Evolutionary conservation across 2,888 invertebrate genomes (phyloP).

Genomic region (Drosophila pseudotakahashii): DNA sequence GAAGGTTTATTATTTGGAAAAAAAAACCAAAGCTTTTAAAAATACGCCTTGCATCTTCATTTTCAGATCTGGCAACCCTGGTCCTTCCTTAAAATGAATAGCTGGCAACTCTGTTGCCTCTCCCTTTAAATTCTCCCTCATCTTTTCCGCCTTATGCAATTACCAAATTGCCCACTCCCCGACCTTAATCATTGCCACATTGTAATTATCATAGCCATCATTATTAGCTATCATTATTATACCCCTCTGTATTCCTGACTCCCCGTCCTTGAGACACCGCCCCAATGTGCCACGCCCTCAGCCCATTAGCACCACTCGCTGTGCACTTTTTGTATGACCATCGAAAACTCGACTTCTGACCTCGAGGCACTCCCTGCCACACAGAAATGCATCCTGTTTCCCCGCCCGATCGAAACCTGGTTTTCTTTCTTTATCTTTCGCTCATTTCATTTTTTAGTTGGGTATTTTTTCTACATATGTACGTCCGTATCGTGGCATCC

Average conservation of each 20-base stretch:
- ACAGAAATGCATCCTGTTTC: conserved; percentile 20
- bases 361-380: conserved; percentile 31
- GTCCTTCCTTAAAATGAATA: neutral
- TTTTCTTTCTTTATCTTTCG: neutral
- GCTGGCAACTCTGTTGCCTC: neutral
- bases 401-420: neutral
- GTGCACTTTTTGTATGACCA: neutral
- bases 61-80: too few species aligned
- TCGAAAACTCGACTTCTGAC: conserved; percentile 17
- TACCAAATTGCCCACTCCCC: conserved; percentile 22
- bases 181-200: conserved; percentile 12
- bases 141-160: conserved; percentile 24
- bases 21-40: too few species aligned
- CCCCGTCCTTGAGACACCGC: conserved; percentile 54
- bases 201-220: conserved; percentile 36
- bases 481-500: conserved; percentile 27
- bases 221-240: conserved; percentile 15
- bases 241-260: conserved; percentile 14
- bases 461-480: conserved; percentile 15
- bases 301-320: conserved; percentile 19
- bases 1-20: too few species aligned
- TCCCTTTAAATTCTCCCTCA: neutral
- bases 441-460: neutral
- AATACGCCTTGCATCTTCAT: too few species aligned
- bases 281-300: conserved; percentile 47